Evolutionary conservation across 2,888 invertebrate species (phyloP), one percentile per base, ranked within the genome.

Genomic region (Xylophagus ater): DNA sequence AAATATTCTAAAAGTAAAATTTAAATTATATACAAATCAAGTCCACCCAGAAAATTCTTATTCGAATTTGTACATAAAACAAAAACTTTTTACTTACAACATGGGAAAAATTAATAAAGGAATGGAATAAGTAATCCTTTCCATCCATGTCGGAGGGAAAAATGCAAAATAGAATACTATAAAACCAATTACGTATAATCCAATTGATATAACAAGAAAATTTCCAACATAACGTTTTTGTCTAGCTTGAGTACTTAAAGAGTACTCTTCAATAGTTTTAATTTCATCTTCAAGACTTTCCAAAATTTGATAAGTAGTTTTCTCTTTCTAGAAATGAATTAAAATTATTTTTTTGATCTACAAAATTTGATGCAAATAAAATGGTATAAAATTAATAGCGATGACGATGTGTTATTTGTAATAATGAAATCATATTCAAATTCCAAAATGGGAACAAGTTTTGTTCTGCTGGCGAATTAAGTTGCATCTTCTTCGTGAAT

Each of bases 161-260:
- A 81, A 86, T 51, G 79, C 80, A 65, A 86, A 82, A 57, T 82
- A 89, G 59, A 85, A 81, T 19, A 82, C 56, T 20, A 81, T 60
- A 6, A 82, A 82, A 45, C 78, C 76, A 28, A 84, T 56, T 30
- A 86, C 71, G 53, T 81, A 80, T 4, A 81, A 56, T 10, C 76
- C 78, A 25, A 82, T 75, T 3, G 81, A 79, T 49, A 78, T 73
- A 44, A 72, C 71, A 62, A 74, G 72, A 37, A 93, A 75, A 51
- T 81, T 78, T 28, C 84, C 84, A 34, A 90, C 80, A 46, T 89
- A 77, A 34, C 79, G 76, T 57, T 84, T 85, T 59, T 86, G 85
- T 29, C 74, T 74, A 55, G 81, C 76, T 58, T 90, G 83, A 15
- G 88, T 89, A 55, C 74, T 76, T 36, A 78, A 71, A 13, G 82